phyloP scores from a whole-genome alignment of 2,797 vertebrate species.

The Coregonus suidteri region DNA sequence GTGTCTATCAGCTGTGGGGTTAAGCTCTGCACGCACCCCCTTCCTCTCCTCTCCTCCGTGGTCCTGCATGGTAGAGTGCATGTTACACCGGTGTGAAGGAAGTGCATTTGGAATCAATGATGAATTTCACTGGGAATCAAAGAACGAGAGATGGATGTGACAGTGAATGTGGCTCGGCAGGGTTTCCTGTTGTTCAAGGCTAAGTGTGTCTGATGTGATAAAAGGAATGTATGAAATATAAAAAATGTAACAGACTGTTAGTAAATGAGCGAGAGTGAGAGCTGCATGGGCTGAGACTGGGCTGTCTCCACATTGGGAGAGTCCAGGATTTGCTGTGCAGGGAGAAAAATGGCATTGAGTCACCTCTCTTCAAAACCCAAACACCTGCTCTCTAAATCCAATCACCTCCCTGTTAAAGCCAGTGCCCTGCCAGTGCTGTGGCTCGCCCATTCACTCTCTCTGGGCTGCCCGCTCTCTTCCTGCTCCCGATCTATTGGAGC shows the following conservation, averaged over 20 bases:
- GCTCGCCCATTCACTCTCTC: constrained; percentile 57
- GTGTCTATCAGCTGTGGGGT: constrained; percentile 66
- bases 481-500: constrained; percentile 12
- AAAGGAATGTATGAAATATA: constrained; percentile 47
- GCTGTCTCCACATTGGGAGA: constrained; percentile 48
- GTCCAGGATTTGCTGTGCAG: constrained; percentile 45
- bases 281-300: constrained; percentile 25
- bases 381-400: constrained; percentile 65
- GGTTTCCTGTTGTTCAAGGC: constrained; percentile 26
- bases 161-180: constrained; percentile 32
- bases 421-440: constrained; percentile 53
- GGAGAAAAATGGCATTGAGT: constrained; percentile 61
- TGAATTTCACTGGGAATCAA: constrained; percentile 44
- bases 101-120: constrained; percentile 48
- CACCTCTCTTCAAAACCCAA: constrained; percentile 66
- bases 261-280: neutral
- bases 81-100: constrained; percentile 55
- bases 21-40: constrained; percentile 65
- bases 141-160: constrained; percentile 17
- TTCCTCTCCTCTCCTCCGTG: constrained; percentile 18
- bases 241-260: constrained; percentile 11
- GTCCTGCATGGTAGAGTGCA: neutral
- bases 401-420: constrained; percentile 56
- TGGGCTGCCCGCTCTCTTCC: constrained; percentile 50
- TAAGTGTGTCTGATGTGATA: constrained; percentile 36